phyloP scores from a whole-genome alignment of 2,797 vertebrate species.

The Enteromius argenteus region DNA sequence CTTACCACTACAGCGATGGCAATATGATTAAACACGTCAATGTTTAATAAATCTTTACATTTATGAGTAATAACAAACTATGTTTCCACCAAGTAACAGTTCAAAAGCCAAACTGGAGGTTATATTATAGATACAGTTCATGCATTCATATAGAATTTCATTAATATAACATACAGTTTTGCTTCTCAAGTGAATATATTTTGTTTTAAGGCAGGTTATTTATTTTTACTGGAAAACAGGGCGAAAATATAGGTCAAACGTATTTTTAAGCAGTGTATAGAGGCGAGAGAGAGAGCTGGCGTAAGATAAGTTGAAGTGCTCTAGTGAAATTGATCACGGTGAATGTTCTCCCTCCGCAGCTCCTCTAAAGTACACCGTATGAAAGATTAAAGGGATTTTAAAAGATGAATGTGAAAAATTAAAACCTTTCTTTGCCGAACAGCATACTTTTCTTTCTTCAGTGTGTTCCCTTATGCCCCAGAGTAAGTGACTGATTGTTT shows the following conservation, averaged over 20 bases:
- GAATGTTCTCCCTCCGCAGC: conserved; percentile 58
- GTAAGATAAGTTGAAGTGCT: not conserved
- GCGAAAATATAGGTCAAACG: not conserved
- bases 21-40: not conserved
- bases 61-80: not conserved
- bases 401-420: conserved; percentile 78
- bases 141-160: not conserved
- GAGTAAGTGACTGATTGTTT: conserved; percentile 16
- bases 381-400: conserved; percentile 80
- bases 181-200: not conserved
- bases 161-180: not conserved
- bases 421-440: conserved; percentile 7
- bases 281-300: not conserved
- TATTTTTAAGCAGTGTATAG: not conserved
- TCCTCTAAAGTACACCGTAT: conserved; percentile 68
- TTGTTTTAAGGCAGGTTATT: not conserved
- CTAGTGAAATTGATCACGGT: conserved; percentile 68
- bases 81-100: not conserved
- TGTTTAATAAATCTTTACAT: not conserved
- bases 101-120: not conserved
- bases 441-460: not conserved
- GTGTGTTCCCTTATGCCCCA: not conserved
- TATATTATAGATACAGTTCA: not conserved
- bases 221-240: conserved; percentile 5
- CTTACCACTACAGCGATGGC: not conserved